Evolutionary conservation across 2,113 vertebrate genomes (phyloP).

Genomic region (Accipiter virgatus): DNA sequence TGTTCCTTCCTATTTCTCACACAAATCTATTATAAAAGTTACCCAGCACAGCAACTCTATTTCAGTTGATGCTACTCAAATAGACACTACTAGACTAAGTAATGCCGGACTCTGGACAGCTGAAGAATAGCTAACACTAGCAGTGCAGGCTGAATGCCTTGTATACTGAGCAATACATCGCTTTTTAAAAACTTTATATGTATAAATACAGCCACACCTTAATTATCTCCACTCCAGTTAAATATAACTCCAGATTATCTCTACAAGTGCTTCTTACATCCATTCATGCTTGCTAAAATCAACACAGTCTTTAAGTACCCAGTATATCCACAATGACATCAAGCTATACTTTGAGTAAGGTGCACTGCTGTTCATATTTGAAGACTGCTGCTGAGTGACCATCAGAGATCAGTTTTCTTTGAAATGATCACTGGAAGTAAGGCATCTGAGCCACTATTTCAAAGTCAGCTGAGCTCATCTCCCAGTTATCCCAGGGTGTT

Average conservation of each 20-base stretch:
- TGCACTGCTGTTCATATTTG: neutral
- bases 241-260: neutral
- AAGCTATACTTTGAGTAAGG: neutral
- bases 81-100: neutral
- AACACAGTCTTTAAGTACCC: neutral
- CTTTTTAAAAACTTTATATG: neutral
- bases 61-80: neutral
- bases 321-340: neutral
- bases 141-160: neutral
- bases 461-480: neutral
- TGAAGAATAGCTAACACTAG: neutral
- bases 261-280: neutral
- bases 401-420: neutral
- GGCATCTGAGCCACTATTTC: neutral
- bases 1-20: neutral
- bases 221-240: neutral
- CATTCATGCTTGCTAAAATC: neutral
- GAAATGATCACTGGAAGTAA: neutral
- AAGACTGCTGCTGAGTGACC: neutral
- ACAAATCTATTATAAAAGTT: neutral
- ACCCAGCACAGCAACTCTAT: neutral
- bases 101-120: neutral
- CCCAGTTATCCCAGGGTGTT: neutral
- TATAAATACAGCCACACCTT: neutral
- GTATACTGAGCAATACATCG: neutral